These are phyloP conservation scores for Trypoxylon attenuatum DNA, from an alignment of 2,888 invertebrate species.

Conservation along the genomic window DNA sequence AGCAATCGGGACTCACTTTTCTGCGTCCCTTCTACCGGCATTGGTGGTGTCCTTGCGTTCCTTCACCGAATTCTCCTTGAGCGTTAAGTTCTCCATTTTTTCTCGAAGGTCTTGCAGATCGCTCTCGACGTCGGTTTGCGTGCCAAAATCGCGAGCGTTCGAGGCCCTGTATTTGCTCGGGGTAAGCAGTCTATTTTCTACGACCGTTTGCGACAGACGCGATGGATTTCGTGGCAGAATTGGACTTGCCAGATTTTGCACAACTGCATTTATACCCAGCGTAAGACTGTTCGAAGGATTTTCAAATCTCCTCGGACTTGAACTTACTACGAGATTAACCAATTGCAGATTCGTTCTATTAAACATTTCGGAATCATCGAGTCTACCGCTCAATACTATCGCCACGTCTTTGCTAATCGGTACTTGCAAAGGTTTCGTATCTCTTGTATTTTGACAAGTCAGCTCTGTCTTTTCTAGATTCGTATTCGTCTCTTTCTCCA, in stretches of 20 bases:
- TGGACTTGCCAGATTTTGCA: constrained; percentile 41
- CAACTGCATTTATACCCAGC: constrained; percentile 46
- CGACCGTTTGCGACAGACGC: constrained; percentile 56
- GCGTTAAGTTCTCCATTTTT: constrained; percentile 39
- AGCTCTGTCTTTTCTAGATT: not conserved
- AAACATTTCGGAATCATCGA: constrained; percentile 66
- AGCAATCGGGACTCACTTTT: constrained; percentile 63
- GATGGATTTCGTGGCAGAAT: constrained; percentile 18
- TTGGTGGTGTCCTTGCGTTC: constrained; percentile 82
- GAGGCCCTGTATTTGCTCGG: constrained; percentile 77
- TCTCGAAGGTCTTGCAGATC: constrained; percentile 76
- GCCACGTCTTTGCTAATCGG: constrained; percentile 69
- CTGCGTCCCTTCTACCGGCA: constrained; percentile 76
- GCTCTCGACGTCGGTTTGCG: constrained; percentile 82
- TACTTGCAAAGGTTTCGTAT: constrained; percentile 50
- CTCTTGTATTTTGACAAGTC: constrained; percentile 1
- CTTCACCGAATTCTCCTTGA: constrained; percentile 78
- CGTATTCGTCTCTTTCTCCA: not conserved
- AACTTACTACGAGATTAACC: constrained; percentile 65
- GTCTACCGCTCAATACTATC: constrained; percentile 67
- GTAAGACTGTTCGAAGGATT: constrained; percentile 33
- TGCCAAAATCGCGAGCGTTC: constrained; percentile 79
- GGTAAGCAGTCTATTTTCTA: constrained; percentile 77
- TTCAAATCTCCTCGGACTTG: constrained; percentile 53
- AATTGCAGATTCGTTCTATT: constrained; percentile 61